Evolutionary conservation across 1,140 invertebrate species (phyloP).

Genomic region (Trichonephila clavipes): DNA sequence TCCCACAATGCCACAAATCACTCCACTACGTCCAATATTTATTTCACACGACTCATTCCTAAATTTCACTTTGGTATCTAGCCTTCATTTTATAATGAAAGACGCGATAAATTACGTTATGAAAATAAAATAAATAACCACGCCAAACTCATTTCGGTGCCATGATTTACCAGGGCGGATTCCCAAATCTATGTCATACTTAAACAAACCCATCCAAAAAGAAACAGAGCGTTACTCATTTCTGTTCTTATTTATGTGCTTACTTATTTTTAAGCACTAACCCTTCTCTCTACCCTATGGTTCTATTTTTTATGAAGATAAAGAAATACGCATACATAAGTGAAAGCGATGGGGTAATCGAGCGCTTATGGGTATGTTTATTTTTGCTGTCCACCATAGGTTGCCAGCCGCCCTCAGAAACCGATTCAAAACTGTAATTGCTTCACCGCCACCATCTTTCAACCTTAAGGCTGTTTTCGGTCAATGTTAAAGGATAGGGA

Average conservation of each 20-base stretch:
- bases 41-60: not conserved
- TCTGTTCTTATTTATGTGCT: not conserved
- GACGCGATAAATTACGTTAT: too few species aligned
- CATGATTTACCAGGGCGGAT: not conserved
- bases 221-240: not conserved
- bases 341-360: constrained; percentile 11
- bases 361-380: not conserved
- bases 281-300: not conserved
- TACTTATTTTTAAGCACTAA: not conserved
- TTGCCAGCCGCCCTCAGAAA: not conserved
- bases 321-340: not conserved
- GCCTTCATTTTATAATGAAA: not conserved
- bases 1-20: not conserved
- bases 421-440: constrained; percentile 38
- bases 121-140: not conserved
- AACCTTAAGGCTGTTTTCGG: too few species aligned
- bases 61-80: not conserved
- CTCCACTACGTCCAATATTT: not conserved
- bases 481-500: too few species aligned
- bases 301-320: not conserved
- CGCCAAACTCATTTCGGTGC: not conserved
- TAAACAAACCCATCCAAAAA: not conserved
- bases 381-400: not conserved
- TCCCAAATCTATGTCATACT: not conserved
- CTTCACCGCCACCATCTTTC: not conserved